phyloP scores from a whole-genome alignment of 1,140 invertebrate genomes.

The Hormaphis cornu region DNA sequence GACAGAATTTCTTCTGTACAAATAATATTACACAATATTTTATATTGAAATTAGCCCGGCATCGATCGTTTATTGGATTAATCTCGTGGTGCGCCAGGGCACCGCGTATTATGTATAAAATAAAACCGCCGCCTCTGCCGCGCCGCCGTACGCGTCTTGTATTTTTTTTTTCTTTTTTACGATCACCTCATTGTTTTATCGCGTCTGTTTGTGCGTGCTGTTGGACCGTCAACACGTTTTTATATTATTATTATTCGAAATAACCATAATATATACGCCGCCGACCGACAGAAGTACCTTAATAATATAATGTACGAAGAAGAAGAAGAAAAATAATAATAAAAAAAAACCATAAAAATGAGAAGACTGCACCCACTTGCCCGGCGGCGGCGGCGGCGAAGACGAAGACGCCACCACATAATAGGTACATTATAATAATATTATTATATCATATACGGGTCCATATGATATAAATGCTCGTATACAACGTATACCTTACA shows the following conservation, averaged over 20 bases:
- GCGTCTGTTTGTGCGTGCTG: slow-evolving; percentile 5
- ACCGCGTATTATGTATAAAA: too few relatives aligned
- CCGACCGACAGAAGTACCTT: not conserved
- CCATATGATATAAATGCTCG: too few relatives aligned
- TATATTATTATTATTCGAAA: slow-evolving; percentile 15
- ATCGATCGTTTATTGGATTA: slow-evolving; percentile 32
- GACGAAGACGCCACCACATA: not conserved
- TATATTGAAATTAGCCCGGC: slow-evolving; percentile 32
- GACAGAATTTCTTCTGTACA: too few relatives aligned
- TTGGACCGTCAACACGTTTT: slow-evolving; percentile 30
- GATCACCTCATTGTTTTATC: slow-evolving; percentile 28
- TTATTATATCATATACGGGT: not conserved
- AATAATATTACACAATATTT: too few relatives aligned
- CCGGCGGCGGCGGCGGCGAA: not conserved
- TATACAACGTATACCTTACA: too few relatives aligned
- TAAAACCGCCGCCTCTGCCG: slow-evolving; percentile 6
- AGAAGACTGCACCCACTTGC: slow-evolving; percentile 22
- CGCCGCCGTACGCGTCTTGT: not conserved
- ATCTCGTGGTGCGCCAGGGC: slow-evolving; percentile 15
- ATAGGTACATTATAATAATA: too few relatives aligned
- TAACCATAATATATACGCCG: not conserved
- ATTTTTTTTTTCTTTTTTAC: slow-evolving; percentile 13
- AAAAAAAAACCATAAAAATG: slow-evolving; percentile 29
- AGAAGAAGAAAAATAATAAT: slow-evolving; percentile 10
- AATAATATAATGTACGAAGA: slow-evolving; percentile 1